Percentiles rank a stretch among this genome's conserved stretches.
Evolutionary conservation across 1,140 invertebrate genomes (phyloP).

Genomic region (Tetramorium parvispinum): DNA sequence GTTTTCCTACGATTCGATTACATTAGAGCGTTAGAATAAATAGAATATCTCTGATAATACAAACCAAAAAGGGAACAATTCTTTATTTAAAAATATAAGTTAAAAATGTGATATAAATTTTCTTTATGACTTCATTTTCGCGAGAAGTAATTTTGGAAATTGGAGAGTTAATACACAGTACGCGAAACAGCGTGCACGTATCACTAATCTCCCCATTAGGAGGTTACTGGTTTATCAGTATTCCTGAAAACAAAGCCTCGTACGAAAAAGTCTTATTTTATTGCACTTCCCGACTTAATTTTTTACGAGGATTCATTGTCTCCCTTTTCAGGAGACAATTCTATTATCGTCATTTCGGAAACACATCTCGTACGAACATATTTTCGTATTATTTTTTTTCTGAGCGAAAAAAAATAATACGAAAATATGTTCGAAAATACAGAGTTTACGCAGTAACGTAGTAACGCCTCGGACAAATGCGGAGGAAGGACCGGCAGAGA

Average conservation of each 20-base stretch:
- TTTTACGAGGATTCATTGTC: background rate
- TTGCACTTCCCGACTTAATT: background rate
- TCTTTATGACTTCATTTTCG: background rate
- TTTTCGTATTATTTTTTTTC: no score
- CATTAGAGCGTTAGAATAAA: background rate
- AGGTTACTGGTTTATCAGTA: background rate
- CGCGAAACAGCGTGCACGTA: background rate
- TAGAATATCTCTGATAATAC: background rate
- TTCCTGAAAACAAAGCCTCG: background rate
- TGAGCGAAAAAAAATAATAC: background rate
- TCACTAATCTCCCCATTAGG: background rate
- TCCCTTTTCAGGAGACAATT: background rate
- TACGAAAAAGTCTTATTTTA: background rate
- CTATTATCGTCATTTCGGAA: background rate
- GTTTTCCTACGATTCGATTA: background rate
- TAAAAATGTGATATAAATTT: background rate
- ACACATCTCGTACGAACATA: background rate
- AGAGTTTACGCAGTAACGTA: slow-evolving; percentile 35
- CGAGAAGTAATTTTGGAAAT: background rate
- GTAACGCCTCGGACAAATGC: background rate
- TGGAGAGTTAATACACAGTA: background rate
- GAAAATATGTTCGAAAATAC: slow-evolving; percentile 40
- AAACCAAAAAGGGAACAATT: background rate
- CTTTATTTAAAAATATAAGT: background rate
- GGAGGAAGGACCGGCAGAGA: background rate